Conservation (phyloP, 2,888 invertebrate species). For the Idaea biselata region DNA sequence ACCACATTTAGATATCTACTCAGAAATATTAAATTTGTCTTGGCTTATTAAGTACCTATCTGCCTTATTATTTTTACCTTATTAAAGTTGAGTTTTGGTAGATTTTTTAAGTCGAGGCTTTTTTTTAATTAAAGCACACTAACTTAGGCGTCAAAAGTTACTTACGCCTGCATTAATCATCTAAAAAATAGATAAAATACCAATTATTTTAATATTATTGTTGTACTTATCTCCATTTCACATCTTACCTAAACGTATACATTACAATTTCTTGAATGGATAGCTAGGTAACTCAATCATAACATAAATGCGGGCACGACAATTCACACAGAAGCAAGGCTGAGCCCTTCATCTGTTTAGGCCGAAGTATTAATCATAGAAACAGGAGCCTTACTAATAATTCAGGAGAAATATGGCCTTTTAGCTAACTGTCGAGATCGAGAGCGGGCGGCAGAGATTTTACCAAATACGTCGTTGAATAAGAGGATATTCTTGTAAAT, state of each 20-base stretch:
- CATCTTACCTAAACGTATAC: not conserved
- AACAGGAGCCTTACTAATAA: constrained; percentile 20
- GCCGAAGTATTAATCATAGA: constrained; percentile 19
- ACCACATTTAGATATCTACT: too few relatives aligned
- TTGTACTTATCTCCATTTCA: not conserved
- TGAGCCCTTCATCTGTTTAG: constrained; percentile 16
- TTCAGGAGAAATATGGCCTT: constrained; percentile 16
- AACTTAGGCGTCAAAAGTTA: too few relatives aligned
- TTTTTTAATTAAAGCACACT: too few relatives aligned
- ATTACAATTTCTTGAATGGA: not conserved
- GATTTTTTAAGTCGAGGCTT: too few relatives aligned
- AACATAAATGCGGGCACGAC: constrained; percentile 2
- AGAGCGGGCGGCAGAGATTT: constrained; percentile 9
- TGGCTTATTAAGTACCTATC: too few relatives aligned
- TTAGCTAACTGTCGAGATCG: constrained; percentile 12
- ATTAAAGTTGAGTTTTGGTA: too few relatives aligned
- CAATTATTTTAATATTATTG: not conserved
- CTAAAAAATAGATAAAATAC: too few relatives aligned
- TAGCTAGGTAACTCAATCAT: constrained; percentile 4
- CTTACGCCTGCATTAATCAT: too few relatives aligned
- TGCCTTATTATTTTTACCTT: too few relatives aligned
- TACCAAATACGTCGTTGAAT: constrained; percentile 1
- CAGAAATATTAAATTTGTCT: too few relatives aligned
- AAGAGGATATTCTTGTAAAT: constrained; percentile 1
- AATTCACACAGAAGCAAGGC: constrained; percentile 5